phyloP scores from a whole-genome alignment of 2,113 vertebrate genomes.

The Bungarus multicinctus region DNA sequence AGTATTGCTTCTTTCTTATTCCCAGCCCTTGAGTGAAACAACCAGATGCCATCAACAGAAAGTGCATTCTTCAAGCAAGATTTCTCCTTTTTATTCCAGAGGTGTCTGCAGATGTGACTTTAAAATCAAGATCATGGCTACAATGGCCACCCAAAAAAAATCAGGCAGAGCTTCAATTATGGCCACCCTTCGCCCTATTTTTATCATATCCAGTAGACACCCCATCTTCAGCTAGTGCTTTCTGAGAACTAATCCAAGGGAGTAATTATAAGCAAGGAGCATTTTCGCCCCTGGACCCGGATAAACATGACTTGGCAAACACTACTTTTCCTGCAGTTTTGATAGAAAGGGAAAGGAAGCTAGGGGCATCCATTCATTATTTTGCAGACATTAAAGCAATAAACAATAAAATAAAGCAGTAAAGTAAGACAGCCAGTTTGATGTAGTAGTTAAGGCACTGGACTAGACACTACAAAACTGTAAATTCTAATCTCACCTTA shows the following conservation, averaged over 20 bases:
- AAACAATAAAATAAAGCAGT: neutral
- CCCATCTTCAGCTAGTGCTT: neutral
- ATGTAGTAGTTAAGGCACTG: neutral
- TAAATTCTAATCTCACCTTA: neutral
- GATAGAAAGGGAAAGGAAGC: neutral
- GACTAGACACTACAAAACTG: neutral
- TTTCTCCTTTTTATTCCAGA: neutral
- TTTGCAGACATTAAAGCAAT: neutral
- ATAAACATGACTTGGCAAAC: neutral
- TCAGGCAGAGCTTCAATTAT: neutral
- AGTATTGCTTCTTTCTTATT: neutral
- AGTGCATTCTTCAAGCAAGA: neutral
- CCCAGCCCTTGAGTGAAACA: neutral
- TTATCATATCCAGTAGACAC: neutral
- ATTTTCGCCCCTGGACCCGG: neutral
- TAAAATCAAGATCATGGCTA: neutral
- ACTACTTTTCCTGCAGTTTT: neutral
- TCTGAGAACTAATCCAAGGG: neutral
- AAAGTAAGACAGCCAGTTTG: neutral
- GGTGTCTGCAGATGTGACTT: neutral
- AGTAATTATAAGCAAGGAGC: neutral
- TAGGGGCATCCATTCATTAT: neutral
- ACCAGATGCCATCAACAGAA: neutral
- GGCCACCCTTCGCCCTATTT: neutral
- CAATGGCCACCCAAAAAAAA: neutral